Conservation (phyloP, 1,140 invertebrate species). For the Drosophila dunni region DNA sequence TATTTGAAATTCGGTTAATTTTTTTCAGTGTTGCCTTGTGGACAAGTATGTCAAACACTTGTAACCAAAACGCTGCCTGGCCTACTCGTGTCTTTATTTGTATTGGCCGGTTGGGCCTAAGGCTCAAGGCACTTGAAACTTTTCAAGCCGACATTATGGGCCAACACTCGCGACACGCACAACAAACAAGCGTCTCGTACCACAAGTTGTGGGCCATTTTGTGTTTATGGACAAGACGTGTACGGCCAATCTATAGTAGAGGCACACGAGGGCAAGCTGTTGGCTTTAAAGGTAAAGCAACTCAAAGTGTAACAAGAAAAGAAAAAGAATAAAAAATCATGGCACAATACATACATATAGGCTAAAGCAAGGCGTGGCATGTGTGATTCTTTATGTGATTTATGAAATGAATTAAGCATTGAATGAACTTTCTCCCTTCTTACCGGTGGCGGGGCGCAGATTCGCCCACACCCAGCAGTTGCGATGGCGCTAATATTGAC, state of each 20-base stretch:
- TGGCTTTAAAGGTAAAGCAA: constrained; percentile 3
- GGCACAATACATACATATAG: neutral
- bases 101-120: constrained; percentile 45
- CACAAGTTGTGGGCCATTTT: constrained; percentile 35
- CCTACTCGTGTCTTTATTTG: constrained; percentile 21
- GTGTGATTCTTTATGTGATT: constrained; percentile 23
- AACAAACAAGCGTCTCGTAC: constrained; percentile 6
- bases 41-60: constrained; percentile 70
- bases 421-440: constrained; percentile 47
- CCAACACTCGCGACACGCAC: constrained; percentile 32
- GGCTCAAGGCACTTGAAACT: constrained; percentile 59
- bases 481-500: constrained; percentile 85
- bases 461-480: constrained; percentile 85
- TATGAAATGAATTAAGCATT: constrained; percentile 26
- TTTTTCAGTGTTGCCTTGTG: neutral
- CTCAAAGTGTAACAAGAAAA: neutral
- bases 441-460: constrained; percentile 85
- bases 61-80: constrained; percentile 47
- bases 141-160: constrained; percentile 44
- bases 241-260: neutral
- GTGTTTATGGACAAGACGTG: constrained; percentile 32
- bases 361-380: constrained; percentile 50
- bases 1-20: too few species aligned
- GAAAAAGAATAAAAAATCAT: neutral
- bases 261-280: neutral